These are phyloP conservation scores for Axinella damicornis DNA, from an alignment of 37 sponge, comb jelly and placozoan genomes.

Conservation along the genomic window DNA sequence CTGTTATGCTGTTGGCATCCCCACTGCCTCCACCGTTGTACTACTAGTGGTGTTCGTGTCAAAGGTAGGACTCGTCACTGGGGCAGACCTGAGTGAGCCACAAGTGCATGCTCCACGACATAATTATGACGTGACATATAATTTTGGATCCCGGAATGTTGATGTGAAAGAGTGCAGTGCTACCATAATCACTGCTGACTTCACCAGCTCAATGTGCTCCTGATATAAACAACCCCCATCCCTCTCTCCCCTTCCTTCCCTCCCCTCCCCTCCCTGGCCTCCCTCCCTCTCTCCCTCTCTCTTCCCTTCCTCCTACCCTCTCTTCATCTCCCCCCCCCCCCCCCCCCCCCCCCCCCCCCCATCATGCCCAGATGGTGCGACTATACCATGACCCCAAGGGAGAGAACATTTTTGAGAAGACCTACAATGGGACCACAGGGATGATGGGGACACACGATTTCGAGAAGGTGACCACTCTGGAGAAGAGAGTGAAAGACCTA, in stretches of 20 bases:
- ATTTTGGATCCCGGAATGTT: too few relatives aligned
- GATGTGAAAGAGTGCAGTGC: too few relatives aligned
- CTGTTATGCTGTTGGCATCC: slow-evolving; percentile 27
- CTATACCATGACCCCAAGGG: slow-evolving; percentile 49
- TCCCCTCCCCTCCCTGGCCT: neutral
- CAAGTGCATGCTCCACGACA: too few relatives aligned
- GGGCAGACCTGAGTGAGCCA: too few relatives aligned
- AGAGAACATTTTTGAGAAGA: slow-evolving; percentile 6
- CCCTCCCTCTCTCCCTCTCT: neutral
- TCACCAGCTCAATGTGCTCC: too few relatives aligned
- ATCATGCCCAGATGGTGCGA: slow-evolving; percentile 34
- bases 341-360: neutral
- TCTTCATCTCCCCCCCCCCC: neutral
- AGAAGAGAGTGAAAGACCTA: slow-evolving; percentile 1
- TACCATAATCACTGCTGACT: too few relatives aligned
- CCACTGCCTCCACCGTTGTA: slow-evolving; percentile 37
- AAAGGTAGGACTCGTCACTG: slow-evolving; percentile 31
- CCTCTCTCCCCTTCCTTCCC: neutral
- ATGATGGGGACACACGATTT: too few relatives aligned
- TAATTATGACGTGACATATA: too few relatives aligned
- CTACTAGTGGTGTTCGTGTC: slow-evolving; percentile 47
- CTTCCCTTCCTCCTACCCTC: neutral
- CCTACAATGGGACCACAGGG: neutral
- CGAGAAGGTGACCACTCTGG: neutral
- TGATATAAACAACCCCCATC: too few relatives aligned